Evolutionary conservation across 1,140 invertebrate species (phyloP), one percentile per base, ranked within the genome.

Genomic region (Papilio glaucus): DNA sequence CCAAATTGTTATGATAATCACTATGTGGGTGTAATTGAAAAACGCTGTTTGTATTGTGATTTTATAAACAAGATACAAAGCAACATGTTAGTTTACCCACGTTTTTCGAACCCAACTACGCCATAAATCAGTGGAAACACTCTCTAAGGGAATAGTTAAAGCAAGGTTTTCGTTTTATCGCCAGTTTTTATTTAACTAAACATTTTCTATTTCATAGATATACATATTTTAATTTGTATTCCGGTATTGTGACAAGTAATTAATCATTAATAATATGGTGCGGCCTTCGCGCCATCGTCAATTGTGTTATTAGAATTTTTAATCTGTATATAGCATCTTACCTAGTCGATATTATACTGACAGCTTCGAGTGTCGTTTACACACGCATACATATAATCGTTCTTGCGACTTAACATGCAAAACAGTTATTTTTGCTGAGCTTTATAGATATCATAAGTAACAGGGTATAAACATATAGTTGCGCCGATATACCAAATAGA

Each of bases 251-350:
- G 21, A 49, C 15, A 8, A 49, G 45, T 49, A 49, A 49, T 49
- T 49, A 49, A 49, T 49, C 18, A 49, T 49, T 49, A 21, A 49
- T 21, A 49, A 21, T 49, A 49, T 49, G 45, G 45, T 49, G 18
- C 45, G 45, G 18, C 45, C 45, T 49, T 49, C 45, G 21, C 18
- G 18, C n/a, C n/a, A n/a, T n/a, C n/a, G n/a, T 49, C 45, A 49
- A 49, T 49, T 49, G 45, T 49, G 45, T 49, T 49, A 10, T 8
- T 49, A 21, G 45, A 49, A 49, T 49, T 49, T 49, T 49, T 49
- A 49, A 49, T 49, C 42, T 49, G 5, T 49, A 49, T 7, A 45
- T 41, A 41, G 41, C n/a, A 42, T n/a, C 41, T n/a, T 42, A 42
- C 41, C n/a, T 13, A 42, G 13, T n/a, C 12, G 41, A n/a, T n/a